Conservation (phyloP, 1,140 invertebrate genomes). For the Trinorchestia longiramus region DNA sequence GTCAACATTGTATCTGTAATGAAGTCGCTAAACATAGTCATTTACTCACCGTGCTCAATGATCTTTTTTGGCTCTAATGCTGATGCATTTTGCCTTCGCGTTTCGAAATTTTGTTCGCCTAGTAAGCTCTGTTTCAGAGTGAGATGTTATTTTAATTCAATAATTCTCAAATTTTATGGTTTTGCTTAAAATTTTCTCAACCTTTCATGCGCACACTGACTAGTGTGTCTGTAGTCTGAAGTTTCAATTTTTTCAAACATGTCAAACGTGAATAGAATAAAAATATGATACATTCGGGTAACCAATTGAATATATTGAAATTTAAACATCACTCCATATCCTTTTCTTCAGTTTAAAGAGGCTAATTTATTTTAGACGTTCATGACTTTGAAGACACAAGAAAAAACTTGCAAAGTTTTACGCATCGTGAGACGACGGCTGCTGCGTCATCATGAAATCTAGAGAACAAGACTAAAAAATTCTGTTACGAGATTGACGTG, state of each 20-base stretch:
- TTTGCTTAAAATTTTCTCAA: too few relatives aligned
- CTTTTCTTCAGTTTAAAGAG: not conserved
- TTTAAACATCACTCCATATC: not conserved
- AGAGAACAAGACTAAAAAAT: not conserved
- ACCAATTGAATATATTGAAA: not conserved
- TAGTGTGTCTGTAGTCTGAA: too few relatives aligned
- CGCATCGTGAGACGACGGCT: not conserved
- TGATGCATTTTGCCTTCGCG: not conserved
- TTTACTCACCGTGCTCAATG: not conserved
- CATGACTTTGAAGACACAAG: not conserved
- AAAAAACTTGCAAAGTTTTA: not conserved
- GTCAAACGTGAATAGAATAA: not conserved
- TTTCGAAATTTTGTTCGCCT: too few relatives aligned
- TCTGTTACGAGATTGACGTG: not conserved
- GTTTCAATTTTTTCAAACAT: not conserved
- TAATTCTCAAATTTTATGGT: too few relatives aligned
- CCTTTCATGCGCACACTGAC: too few relatives aligned
- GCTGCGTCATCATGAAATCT: not conserved
- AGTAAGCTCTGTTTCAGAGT: too few relatives aligned
- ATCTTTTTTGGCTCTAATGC: not conserved
- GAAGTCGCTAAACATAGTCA: too few relatives aligned
- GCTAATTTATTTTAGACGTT: not conserved
- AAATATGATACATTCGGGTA: not conserved
- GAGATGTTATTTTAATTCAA: too few relatives aligned
- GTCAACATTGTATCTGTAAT: too few relatives aligned